Evolutionary conservation across 2,113 vertebrate species (phyloP).

Genomic region (Rhinoderma darwinii): DNA sequence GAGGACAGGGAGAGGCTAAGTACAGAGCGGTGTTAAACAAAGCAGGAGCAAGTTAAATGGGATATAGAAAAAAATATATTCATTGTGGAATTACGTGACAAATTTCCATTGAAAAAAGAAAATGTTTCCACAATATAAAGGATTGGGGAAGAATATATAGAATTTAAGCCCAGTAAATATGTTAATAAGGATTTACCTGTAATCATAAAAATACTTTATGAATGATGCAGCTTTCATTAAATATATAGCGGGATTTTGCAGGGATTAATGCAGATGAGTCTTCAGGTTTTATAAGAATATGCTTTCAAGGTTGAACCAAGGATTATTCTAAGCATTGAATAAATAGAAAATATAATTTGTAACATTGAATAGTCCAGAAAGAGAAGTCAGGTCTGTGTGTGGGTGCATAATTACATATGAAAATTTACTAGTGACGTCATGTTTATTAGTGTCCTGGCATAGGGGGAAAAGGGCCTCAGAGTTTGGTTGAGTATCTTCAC

Average conservation of each 20-base stretch:
- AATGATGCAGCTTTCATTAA: constrained; percentile 36
- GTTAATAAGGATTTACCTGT: constrained; percentile 35
- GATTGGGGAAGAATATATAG: background rate
- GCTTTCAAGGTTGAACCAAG: constrained; percentile 4
- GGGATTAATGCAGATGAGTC: constrained; percentile 36
- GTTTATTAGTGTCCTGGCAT: background rate
- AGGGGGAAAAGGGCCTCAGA: background rate
- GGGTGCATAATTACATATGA: background rate
- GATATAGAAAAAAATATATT: constrained; percentile 30
- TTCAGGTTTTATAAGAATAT: constrained; percentile 2
- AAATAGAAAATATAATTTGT: background rate
- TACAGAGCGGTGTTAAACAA: constrained; percentile 27
- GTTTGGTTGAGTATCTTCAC: background rate
- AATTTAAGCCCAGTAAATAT: constrained; percentile 27
- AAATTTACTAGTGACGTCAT: background rate
- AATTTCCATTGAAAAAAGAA: background rate
- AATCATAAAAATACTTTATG: constrained; percentile 31
- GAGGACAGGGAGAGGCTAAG: constrained; percentile 1
- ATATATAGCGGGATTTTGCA: background rate
- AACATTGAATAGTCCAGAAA: background rate
- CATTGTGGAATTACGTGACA: constrained; percentile 33
- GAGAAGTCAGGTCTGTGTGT: background rate
- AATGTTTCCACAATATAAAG: background rate
- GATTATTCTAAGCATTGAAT: constrained; percentile 5
- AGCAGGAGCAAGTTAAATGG: constrained; percentile 30